Percentiles rank a stretch among this genome's conserved stretches.
Evolutionary conservation across 2,113 vertebrate genomes (phyloP).

Genomic region (Psilopsiagon aurifrons): DNA sequence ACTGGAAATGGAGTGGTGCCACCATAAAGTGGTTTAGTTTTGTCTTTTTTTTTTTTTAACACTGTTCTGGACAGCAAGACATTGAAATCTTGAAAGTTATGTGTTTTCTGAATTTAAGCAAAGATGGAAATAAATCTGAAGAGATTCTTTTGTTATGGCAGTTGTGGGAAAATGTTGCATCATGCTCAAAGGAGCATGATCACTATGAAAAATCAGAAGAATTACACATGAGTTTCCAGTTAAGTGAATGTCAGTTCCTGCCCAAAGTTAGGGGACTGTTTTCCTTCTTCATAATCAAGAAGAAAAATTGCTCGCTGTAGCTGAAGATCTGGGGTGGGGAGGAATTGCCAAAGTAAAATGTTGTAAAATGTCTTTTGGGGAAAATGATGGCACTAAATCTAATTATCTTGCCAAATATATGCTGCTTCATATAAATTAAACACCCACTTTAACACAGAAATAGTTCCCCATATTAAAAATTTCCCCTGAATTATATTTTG

Average conservation of each 20-base stretch:
- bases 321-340: not conserved
- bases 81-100: not conserved
- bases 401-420: not conserved
- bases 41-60: accelerated
- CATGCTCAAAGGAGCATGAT: not conserved
- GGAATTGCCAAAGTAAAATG: not conserved
- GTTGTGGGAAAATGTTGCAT: not conserved
- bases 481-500: not conserved
- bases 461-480: not conserved
- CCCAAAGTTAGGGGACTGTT: not conserved
- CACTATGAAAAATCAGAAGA: not conserved
- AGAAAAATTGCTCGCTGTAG: not conserved
- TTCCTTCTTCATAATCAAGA: not conserved
- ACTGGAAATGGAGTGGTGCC: not conserved
- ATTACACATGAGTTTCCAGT: not conserved
- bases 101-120: not conserved
- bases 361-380: not conserved
- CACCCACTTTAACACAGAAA: not conserved
- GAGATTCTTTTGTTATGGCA: not conserved
- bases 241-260: not conserved
- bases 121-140: not conserved
- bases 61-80: not conserved
- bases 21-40: not conserved
- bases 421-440: not conserved
- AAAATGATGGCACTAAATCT: not conserved